phyloP scores from a whole-genome alignment of 2,797 vertebrate genomes.

The Coccyzus lansbergi region DNA sequence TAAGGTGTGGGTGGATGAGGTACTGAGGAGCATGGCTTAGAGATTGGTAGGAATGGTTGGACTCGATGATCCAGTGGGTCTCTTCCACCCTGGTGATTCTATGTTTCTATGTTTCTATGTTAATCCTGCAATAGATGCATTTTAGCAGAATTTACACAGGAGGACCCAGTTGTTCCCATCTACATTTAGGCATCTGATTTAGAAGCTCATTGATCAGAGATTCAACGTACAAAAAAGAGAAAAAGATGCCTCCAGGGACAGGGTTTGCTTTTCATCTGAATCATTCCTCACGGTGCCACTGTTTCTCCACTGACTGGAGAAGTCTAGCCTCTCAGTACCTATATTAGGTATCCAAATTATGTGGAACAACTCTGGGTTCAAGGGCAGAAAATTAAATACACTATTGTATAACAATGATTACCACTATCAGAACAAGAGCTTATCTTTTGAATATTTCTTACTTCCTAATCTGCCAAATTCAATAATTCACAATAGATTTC shows the following conservation, averaged over 20 bases:
- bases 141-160: neutral
- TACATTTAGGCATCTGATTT: neutral
- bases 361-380: neutral
- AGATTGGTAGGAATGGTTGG: too few relatives aligned
- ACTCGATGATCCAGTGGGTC: too few relatives aligned
- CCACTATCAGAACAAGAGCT: neutral
- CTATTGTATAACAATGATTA: neutral
- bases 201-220: neutral
- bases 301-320: neutral
- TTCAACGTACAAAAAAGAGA: neutral
- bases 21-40: too few relatives aligned
- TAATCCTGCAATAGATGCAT: neutral
- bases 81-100: too few relatives aligned
- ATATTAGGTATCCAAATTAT: neutral
- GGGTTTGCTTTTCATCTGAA: neutral
- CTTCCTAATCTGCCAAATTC: neutral
- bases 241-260: neutral
- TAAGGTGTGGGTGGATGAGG: too few relatives aligned
- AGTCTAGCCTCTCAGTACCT: neutral
- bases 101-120: too few relatives aligned
- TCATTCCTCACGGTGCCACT: neutral
- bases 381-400: neutral
- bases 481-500: neutral
- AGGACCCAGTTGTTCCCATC: neutral
- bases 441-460: neutral